phyloP scores from a whole-genome alignment of 2,888 invertebrate species.

The Xestoiulus laeticollis region DNA sequence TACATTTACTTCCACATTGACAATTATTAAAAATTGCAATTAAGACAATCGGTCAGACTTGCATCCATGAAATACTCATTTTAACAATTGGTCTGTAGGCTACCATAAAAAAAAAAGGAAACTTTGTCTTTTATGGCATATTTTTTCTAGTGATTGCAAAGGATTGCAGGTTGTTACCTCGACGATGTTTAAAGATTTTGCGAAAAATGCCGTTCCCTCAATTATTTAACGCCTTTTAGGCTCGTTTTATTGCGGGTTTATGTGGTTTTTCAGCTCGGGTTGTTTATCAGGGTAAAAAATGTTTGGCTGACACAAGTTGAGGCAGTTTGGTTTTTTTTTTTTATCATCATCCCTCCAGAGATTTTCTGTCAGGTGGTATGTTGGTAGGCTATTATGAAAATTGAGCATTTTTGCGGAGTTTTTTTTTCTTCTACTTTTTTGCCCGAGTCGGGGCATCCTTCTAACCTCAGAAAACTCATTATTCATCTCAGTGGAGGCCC shows the following conservation, averaged over 20 bases:
- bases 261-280: not conserved
- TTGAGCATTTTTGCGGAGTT: not conserved
- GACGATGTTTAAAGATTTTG: not conserved
- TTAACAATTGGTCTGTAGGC: no score
- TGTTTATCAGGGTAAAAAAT: not conserved
- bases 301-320: constrained; percentile 6
- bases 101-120: not conserved
- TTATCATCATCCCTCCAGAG: not conserved
- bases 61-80: no score
- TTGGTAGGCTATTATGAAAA: constrained; percentile 10
- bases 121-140: not conserved
- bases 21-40: no score
- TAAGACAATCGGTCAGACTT: no score
- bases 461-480: not conserved
- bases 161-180: not conserved
- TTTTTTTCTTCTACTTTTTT: not conserved
- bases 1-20: no score
- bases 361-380: constrained; percentile 18
- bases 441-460: not conserved
- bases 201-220: not conserved
- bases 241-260: not conserved
- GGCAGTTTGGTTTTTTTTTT: not conserved
- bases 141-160: not conserved
- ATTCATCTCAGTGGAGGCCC: constrained; percentile 26
- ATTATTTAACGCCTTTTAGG: constrained; percentile 14